Evolutionary conservation across 2,888 invertebrate species (phyloP).

Genomic region (Heliothis peltigera): DNA sequence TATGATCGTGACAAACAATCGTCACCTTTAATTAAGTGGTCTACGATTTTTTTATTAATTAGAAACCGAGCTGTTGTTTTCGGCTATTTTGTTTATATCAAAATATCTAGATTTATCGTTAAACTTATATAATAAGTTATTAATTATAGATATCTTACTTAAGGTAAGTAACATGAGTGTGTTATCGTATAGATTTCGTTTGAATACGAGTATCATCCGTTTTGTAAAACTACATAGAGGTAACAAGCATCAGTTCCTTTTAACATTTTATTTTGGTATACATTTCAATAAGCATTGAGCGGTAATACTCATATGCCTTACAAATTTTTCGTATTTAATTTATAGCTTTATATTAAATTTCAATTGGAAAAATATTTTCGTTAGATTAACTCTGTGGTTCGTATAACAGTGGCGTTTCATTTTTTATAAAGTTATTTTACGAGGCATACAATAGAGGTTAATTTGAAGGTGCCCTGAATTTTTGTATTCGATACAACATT

Average conservation of each 20-base stretch:
- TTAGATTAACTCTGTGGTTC: not conserved
- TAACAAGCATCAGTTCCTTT: slow-evolving; percentile 52
- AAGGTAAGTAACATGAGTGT: slow-evolving; percentile 17
- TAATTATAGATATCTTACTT: slow-evolving; percentile 25
- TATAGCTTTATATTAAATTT: not conserved
- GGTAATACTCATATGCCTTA: slow-evolving; percentile 3
- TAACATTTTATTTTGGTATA: slow-evolving; percentile 42
- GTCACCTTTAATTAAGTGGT: slow-evolving; percentile 53
- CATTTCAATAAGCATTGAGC: slow-evolving; percentile 34
- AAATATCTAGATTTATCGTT: slow-evolving; percentile 38
- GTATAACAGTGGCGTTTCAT: not conserved
- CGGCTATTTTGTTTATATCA: slow-evolving; percentile 28
- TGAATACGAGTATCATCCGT: slow-evolving; percentile 27
- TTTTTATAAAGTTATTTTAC: not conserved
- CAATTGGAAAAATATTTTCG: not conserved
- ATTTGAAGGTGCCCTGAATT: not conserved
- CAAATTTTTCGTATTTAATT: slow-evolving; percentile 3
- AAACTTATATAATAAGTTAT: slow-evolving; percentile 44
- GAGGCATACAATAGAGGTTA: not conserved
- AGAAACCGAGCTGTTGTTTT: slow-evolving; percentile 30
- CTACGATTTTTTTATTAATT: slow-evolving; percentile 53
- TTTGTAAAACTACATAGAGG: slow-evolving; percentile 40
- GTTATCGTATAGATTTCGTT: slow-evolving; percentile 29
- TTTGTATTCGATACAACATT: not conserved
- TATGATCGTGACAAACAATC: slow-evolving; percentile 46